Base-by-base conservation (phyloP, 2,113 vertebrate species). In the Microcebus lehilahytsara region DNA sequence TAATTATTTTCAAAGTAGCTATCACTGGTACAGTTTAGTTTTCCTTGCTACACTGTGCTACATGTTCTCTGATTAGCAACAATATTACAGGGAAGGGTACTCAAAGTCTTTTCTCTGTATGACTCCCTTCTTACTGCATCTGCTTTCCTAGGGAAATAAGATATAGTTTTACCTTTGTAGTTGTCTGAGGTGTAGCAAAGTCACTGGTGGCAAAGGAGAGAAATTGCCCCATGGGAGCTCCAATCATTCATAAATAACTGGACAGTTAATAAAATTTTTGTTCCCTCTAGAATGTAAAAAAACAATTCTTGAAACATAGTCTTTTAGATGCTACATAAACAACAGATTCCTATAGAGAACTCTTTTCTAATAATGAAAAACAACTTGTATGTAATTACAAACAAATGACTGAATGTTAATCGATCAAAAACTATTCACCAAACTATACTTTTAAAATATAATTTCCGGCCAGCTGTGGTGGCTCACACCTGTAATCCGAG, bases 1-100 rank as follows among this genome's bases (percentile, higher is more conserved):
- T 85, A 92, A 83, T 72, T 53, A 80, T 88, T 96, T 91, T 14
- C 58, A 85, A 91, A 96, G 32, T 17, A 85, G 53, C 49, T 88
- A 67, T 20, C 49, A 91, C 56, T 83, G 34, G 17, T 95, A 91
- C 23, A 80, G 8, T 83, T 80, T 95, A 80, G 10, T 83, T 80
- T 95, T 84, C 34, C 27, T 13, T 85, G 25, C 34, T 19, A 67
- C 30, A 72, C 4, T 85, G 23, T 91, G 72, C 66, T 72, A 5
- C 34, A 89, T 60, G 40, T 37, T 95, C 88, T 84, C 34, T 75
- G 34, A 46, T 90, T 46, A 81, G 46, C 42, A 78, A 96, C 78
- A 93, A 56, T 74, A 89, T 32, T 53, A 66, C 20, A 78, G 5
- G 9, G 51, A 91, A 81, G 37, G 58, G 40, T 34, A 42, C 34